Base-by-base conservation (phyloP, 1,140 invertebrate genomes). In the Gonioctena quinquepunctata region DNA sequence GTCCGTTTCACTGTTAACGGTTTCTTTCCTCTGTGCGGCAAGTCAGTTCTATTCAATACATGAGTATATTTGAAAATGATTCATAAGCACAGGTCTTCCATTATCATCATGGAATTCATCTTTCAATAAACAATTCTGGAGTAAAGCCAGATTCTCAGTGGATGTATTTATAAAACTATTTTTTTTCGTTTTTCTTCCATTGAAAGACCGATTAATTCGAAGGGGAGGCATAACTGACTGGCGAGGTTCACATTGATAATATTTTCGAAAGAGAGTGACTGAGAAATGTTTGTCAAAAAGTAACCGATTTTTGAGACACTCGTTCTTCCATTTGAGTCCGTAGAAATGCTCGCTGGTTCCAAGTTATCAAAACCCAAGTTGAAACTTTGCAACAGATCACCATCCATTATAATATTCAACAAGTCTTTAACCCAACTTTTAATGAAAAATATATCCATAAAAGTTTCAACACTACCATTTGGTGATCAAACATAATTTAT, bases 351-450 rank as follows among this genome's bases (percentile, higher is more conserved):
- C 18, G 50, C 18, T 16, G 50, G 50, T 54, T 54, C 50, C 11
- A 22, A n/a, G 18, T 54, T 54, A n/a, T 54, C 18, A 19, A 11
- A 2, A 22, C 11, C 18, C 7, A 54, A 4, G 6, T 21, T 54
- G 50, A 54, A 54, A 54, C 18, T 54, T 19, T 54, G 50, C 7
- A 54, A 5, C 16, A 54, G 8, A 18, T 54, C 57, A 60, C 50
- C 18, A 54, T 5, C 13, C 7, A 54, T 1, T n/a, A 54, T 54
- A 54, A 54, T 64, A 64, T 64, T 33, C 56, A 50, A 57, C 60
- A 63, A 70, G 70, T 76, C 68, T 73, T 76, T 77, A 77, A 75
- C 77, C 73, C 78, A 79, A 80, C 71, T 79, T 79, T 33, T n/a
- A 11, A 42, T 42, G 28, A 42, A 42, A 11, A 42, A n/a, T 3